Base-by-base conservation (phyloP, 2,797 vertebrate genomes). In the Vireo griseus region DNA sequence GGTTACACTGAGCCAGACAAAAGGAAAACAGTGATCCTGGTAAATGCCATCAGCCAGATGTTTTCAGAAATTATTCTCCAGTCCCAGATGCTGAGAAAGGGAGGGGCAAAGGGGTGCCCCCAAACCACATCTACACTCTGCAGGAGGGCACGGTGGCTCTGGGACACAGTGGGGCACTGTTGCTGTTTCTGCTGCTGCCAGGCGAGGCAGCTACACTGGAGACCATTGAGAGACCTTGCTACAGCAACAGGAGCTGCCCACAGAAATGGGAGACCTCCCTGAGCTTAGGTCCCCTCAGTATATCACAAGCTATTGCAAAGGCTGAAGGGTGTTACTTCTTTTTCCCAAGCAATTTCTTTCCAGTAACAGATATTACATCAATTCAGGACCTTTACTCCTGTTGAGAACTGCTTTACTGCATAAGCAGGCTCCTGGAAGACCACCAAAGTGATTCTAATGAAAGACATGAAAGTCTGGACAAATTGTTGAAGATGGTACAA, bases 101-200 rank as follows among this genome's bases (percentile, higher is more conserved):
- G 5, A 19, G 35, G 51, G 13, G 47, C 4, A 55, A 63, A 50
- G 14, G 31, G 10, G 1, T 10, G 4, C 2, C 35, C 61, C 7
- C 17, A 8, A 37, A 54, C 4, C 1, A 0, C 7, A 4, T 6
- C 6, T n/a, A 37, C 16, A 4, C 15, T 17, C 2, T 10, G 10
- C 2, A 3, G 52, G 22, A 73, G 28, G 18, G 26, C 37, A 51
- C 9, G 7, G 26, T 31, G 33, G 7, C 22, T 50, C 50, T 1
- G 17, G 65, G 26, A 35, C 1, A 1, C 25, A 24, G 45, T 3
- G 10, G 19, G 40, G 3, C 55, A 1, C 33, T 22, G 13, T 5
- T 4, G 3, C 48, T 37, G 13, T 6, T 66, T 31, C 40, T 81
- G n/a, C n/a, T 6, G 2, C 45, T 68, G 42, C 22, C n/a, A 11